Conservation (phyloP, 2,888 invertebrate species). For the Hemaris fuciformis region DNA sequence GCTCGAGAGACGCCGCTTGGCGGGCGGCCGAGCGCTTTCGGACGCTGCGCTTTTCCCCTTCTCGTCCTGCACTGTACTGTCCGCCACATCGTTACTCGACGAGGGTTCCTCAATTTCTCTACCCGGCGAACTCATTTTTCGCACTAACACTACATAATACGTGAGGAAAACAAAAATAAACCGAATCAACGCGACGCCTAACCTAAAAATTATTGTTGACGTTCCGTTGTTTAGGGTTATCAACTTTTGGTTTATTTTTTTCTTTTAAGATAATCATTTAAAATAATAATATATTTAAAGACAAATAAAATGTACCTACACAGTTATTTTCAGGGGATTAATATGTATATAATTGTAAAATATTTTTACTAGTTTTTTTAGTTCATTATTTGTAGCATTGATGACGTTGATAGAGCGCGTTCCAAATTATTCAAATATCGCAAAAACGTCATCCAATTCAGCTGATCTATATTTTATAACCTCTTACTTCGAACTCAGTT, state of each 20-base stretch:
- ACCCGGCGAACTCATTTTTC: constrained; percentile 69
- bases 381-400: not conserved
- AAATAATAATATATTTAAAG: not conserved
- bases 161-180: constrained; percentile 63
- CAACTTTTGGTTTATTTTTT: not conserved
- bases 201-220: constrained; percentile 71
- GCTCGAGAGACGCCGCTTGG: constrained; percentile 60
- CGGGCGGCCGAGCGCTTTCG: constrained; percentile 57
- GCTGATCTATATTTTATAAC: not conserved
- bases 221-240: constrained; percentile 24
- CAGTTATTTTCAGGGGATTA: too few relatives aligned
- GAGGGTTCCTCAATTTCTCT: constrained; percentile 65
- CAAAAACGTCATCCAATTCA: not conserved
- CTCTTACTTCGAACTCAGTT: constrained; percentile 10
- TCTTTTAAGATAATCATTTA: not conserved
- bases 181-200: constrained; percentile 69
- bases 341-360: not conserved
- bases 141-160: constrained; percentile 69
- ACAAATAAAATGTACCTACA: too few relatives aligned
- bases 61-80: constrained; percentile 36
- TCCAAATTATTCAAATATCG: not conserved
- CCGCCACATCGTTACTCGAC: constrained; percentile 46
- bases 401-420: not conserved
- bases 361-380: not conserved
- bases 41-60: constrained; percentile 39